Evolutionary conservation across 2,113 vertebrate genomes (phyloP), one percentile per base, ranked within the genome.

Genomic region (Dolichotis patagonum): DNA sequence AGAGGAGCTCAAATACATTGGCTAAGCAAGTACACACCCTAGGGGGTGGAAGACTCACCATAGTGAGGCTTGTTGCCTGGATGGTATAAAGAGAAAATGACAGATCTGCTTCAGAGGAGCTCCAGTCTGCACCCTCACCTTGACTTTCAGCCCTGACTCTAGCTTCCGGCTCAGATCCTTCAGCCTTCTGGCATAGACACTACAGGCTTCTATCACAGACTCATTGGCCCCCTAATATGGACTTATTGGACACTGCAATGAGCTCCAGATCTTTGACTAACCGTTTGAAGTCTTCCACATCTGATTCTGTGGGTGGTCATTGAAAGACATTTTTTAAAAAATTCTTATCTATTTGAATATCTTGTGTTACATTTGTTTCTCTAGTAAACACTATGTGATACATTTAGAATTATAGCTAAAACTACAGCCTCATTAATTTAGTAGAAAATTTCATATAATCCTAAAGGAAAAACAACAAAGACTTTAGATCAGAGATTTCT

Each of bases 371-470:
- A 69, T n/a, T 35, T n/a, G 6, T 69, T 69, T n/a, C 35, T n/a
- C 32, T 69, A n/a, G 65, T 69, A n/a, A n/a, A n/a, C 65, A 19
- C 65, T 67, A 35, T 16, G 5, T 69, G 65, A 69, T n/a, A n/a
- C 65, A n/a, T n/a, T 95, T n/a, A 86, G 73, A 86, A 81, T 32
- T 46, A 91, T 4, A 71, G 7, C 14, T 90, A 90, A 95, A 91
- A 43, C 20, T 91, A 85, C 14, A 67, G 12, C 10, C 52, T 56
- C 16, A 8, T n/a, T 89, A 77, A 69, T 38, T 94, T 60, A 58
- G 38, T 26, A 38, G n/a, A 46, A 93, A 94, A 19, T 80, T 83
- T 90, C 38, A 41, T 92, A 38, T 24, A 84, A 56, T n/a, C 3
- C 4, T n/a, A 69, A 77, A 82, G 41, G 19, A 16, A 90, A 83